A percentile compares a stretch with the other conserved stretches of the same genome.
phyloP scores from a whole-genome alignment of 2,113 vertebrate species.

The Zeus faber region DNA sequence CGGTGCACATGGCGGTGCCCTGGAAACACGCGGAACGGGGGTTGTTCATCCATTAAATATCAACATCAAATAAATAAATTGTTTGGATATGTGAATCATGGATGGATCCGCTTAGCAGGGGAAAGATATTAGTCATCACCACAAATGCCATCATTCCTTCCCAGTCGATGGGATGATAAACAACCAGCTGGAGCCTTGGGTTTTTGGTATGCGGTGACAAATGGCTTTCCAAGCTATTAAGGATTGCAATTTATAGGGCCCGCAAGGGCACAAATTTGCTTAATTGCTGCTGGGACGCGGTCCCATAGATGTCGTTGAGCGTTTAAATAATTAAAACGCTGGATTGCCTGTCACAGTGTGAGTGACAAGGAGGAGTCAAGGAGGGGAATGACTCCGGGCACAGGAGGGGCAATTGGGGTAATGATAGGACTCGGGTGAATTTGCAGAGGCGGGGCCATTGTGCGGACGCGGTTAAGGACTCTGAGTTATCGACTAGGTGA shows the following conservation, averaged over 20 bases:
- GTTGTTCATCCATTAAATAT: too few species aligned
- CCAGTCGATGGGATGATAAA: conserved; percentile 9
- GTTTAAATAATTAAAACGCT: not conserved
- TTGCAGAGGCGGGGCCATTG: conserved; percentile 18
- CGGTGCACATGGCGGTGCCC: not conserved
- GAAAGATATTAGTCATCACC: conserved; percentile 25
- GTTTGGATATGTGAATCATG: not conserved
- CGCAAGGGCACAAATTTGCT: too few species aligned
- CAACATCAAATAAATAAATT: not conserved
- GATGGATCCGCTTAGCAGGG: not conserved
- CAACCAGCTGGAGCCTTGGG: conserved; percentile 4
- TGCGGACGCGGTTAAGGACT: conserved; percentile 1
- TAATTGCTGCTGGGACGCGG: too few species aligned
- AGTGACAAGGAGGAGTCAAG: not conserved
- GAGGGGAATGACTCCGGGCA: conserved; percentile 11
- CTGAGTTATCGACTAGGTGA: conserved; percentile 9
- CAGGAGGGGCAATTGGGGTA: conserved; percentile 29
- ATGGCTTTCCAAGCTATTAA: too few species aligned
- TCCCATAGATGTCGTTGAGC: too few species aligned
- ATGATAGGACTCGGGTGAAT: not conserved
- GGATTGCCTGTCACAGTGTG: not conserved
- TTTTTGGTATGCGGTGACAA: too few species aligned
- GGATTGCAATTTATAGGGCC: too few species aligned
- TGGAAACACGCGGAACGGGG: too few species aligned
- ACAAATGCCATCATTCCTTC: conserved; percentile 27